Conservation (phyloP, 2,797 vertebrate genomes). For the Orestias chungarensis region DNA sequence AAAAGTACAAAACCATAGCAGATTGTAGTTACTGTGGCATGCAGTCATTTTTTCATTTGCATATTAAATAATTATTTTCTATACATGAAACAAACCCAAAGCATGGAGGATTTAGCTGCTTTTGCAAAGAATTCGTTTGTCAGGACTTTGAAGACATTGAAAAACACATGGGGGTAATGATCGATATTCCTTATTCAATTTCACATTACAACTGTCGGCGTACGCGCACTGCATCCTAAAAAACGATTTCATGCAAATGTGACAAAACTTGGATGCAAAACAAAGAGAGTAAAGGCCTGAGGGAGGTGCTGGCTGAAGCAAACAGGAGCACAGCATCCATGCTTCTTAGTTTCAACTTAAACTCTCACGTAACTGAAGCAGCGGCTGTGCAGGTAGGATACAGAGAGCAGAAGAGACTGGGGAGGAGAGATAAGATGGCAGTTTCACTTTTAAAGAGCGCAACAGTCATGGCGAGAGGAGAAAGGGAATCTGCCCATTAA, state of each 20-base stretch:
- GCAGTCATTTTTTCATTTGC: too few relatives aligned
- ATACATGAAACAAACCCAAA: conserved; percentile 46
- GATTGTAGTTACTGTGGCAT: too few relatives aligned
- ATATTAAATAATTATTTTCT: conserved; percentile 35
- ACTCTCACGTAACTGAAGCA: conserved; percentile 36
- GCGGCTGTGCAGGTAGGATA: conserved; percentile 49
- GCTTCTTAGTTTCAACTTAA: conserved; percentile 42
- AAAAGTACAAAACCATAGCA: neutral
- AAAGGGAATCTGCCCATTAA: conserved; percentile 82
- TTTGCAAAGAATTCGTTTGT: conserved; percentile 31
- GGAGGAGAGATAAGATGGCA: conserved; percentile 74
- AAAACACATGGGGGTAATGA: conserved; percentile 78
- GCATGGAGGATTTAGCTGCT: conserved; percentile 16
- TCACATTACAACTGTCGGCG: conserved; percentile 66
- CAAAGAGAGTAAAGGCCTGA: conserved; percentile 54
- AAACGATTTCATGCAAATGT: conserved; percentile 31
- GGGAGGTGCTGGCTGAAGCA: conserved; percentile 27
- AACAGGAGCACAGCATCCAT: neutral
- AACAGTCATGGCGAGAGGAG: conserved; percentile 74
- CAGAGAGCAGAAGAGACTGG: conserved; percentile 23
- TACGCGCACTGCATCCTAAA: conserved; percentile 14
- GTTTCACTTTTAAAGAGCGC: conserved; percentile 76
- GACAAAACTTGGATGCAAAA: conserved; percentile 45
- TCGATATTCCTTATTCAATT: conserved; percentile 80
- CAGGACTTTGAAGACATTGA: conserved; percentile 69